Conservation (phyloP, 2,797 vertebrate species). For the Anguilla pacifica region DNA sequence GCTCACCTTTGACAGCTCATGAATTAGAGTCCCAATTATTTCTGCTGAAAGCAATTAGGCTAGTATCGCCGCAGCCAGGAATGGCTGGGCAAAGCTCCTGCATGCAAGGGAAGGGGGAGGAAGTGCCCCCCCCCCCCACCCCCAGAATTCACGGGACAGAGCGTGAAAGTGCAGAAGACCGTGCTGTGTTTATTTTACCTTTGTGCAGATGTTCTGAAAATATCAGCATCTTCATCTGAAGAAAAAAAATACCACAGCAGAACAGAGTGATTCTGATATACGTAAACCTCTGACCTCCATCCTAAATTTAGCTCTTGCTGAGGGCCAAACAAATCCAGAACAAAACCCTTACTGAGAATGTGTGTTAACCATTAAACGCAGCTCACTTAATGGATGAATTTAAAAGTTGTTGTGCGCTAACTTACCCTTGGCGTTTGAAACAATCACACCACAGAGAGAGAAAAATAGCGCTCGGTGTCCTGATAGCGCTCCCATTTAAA, state of each 20-base stretch:
- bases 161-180: conserved; percentile 41
- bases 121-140: conserved; percentile 45
- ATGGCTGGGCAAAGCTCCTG: conserved; percentile 33
- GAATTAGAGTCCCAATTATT: conserved; percentile 63
- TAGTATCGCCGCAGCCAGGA: conserved; percentile 59
- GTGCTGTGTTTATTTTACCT: conserved; percentile 43
- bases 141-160: conserved; percentile 1
- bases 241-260: neutral
- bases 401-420: neutral
- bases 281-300: neutral
- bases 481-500: neutral
- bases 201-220: neutral
- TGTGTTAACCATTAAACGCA: neutral
- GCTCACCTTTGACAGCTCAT: conserved; percentile 35
- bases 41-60: conserved; percentile 66
- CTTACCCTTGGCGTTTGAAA: neutral
- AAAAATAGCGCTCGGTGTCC: neutral
- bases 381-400: neutral
- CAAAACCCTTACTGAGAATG: neutral
- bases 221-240: neutral
- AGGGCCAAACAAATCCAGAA: neutral
- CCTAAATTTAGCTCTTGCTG: neutral
- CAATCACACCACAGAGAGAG: neutral
- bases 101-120: conserved; percentile 39
- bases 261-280: neutral